Evolutionary conservation across 1,140 invertebrate genomes (phyloP).

Genomic region (Fopius arisanus): DNA sequence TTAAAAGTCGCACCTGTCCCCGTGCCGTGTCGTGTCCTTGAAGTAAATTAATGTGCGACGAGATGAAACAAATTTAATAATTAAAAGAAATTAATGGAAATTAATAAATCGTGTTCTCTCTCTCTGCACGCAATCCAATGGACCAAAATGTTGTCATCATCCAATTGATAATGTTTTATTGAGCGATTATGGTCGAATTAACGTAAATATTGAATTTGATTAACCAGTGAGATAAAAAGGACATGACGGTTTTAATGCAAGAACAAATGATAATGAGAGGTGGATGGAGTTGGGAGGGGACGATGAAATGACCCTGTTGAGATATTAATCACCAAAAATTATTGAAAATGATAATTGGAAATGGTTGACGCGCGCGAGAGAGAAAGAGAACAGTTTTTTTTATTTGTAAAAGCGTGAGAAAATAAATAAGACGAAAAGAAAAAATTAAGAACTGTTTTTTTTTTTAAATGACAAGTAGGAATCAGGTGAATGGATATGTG

Average conservation of each 20-base stretch:
- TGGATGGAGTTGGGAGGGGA: neutral
- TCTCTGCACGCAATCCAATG: neutral
- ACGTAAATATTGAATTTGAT: neutral
- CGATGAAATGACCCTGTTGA: neutral
- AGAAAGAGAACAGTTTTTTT: slow-evolving; percentile 26
- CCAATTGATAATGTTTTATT: neutral
- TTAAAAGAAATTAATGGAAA: slow-evolving; percentile 5
- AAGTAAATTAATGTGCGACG: neutral
- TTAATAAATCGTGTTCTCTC: slow-evolving; percentile 1
- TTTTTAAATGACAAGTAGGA: neutral
- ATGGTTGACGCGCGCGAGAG: slow-evolving; percentile 35
- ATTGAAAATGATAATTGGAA: slow-evolving; percentile 1
- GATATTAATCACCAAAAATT: slow-evolving; percentile 24
- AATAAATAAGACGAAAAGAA: slow-evolving; percentile 14
- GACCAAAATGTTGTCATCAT: neutral
- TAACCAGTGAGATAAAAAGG: no score
- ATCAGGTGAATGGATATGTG: neutral
- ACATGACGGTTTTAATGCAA: no score
- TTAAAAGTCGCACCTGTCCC: neutral
- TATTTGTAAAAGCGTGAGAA: slow-evolving; percentile 17
- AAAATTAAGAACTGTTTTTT: slow-evolving; percentile 8
- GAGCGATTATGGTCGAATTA: neutral
- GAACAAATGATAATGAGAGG: no score
- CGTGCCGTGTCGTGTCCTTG: neutral
- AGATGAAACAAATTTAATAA: neutral